Evolutionary conservation across 2,888 invertebrate species (phyloP).

Genomic region (Cerastoderma edule): DNA sequence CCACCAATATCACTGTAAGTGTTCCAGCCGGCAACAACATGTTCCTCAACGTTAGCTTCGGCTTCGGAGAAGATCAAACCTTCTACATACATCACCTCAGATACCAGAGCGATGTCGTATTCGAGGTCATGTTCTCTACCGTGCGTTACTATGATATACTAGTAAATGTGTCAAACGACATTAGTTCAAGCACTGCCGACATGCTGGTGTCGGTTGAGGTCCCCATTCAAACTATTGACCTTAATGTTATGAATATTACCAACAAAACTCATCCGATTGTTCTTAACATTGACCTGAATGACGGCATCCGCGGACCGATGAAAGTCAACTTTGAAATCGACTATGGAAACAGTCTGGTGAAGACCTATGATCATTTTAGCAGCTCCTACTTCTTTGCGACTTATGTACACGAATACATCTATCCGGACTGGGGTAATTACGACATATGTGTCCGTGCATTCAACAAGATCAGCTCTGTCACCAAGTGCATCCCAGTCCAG

Average conservation of each 20-base stretch:
- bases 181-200: slow-evolving; percentile 62
- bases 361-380: slow-evolving; percentile 52
- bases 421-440: slow-evolving; percentile 80
- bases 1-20: slow-evolving; percentile 68
- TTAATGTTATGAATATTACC: slow-evolving; percentile 67
- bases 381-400: slow-evolving; percentile 61
- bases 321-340: slow-evolving; percentile 72
- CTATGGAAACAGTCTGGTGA: slow-evolving; percentile 72
- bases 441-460: slow-evolving; percentile 71
- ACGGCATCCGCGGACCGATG: slow-evolving; percentile 65
- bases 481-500: slow-evolving; percentile 67
- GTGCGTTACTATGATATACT: slow-evolving; percentile 75
- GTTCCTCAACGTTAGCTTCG: slow-evolving; percentile 73
- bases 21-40: slow-evolving; percentile 72
- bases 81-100: slow-evolving; percentile 69
- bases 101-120: slow-evolving; percentile 50
- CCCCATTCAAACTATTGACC: slow-evolving; percentile 66
- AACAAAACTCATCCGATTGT: slow-evolving; percentile 65
- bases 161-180: slow-evolving; percentile 74
- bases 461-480: slow-evolving; percentile 75
- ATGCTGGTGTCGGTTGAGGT: slow-evolving; percentile 78
- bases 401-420: slow-evolving; percentile 68
- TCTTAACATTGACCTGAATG: slow-evolving; percentile 74
- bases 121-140: slow-evolving; percentile 62
- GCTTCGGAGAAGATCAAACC: slow-evolving; percentile 69